Evolutionary conservation across 2,797 vertebrate genomes (phyloP).

Genomic region (Zenarchopterus dispar): DNA sequence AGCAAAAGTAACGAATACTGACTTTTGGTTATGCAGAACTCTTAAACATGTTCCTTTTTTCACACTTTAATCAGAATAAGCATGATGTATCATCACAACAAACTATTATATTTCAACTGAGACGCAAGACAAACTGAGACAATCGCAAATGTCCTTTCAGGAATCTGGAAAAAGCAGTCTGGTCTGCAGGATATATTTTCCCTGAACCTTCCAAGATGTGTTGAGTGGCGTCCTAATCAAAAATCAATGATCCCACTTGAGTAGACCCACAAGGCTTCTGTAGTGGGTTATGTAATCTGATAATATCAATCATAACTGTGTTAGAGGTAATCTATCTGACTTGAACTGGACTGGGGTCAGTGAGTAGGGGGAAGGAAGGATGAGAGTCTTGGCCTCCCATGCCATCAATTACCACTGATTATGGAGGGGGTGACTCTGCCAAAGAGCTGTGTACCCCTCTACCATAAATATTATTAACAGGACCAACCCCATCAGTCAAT

Average conservation of each 20-base stretch:
- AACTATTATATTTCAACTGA: background rate
- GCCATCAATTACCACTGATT: conserved; percentile 98
- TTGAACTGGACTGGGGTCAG: conserved; percentile 90
- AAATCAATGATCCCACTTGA: conserved; percentile 94
- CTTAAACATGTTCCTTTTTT: too few species aligned
- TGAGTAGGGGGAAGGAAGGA: conserved; percentile 80
- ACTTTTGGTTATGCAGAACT: too few species aligned
- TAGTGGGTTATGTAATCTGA: conserved; percentile 92
- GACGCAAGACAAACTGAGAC: conserved; percentile 1
- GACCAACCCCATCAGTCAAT: conserved; percentile 90
- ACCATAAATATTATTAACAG: conserved; percentile 96
- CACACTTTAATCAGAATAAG: background rate
- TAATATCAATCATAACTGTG: conserved; percentile 95
- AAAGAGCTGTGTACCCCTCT: conserved; percentile 82
- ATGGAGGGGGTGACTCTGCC: conserved; percentile 86
- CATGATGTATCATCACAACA: background rate
- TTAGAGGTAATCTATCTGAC: conserved; percentile 93
- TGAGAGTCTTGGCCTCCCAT: conserved; percentile 84
- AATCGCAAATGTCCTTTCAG: conserved; percentile 32
- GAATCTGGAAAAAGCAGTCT: conserved; percentile 38
- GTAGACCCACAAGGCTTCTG: conserved; percentile 82
- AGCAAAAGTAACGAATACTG: too few species aligned
- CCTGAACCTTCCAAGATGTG: conserved; percentile 76
- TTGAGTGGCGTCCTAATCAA: conserved; percentile 89
- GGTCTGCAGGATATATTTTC: conserved; percentile 69